A percentile compares a stretch with the other conserved stretches of the same genome.
Conservation (phyloP, 64 coral and sea anemone genomes). For the Trachythela sp. region DNA sequence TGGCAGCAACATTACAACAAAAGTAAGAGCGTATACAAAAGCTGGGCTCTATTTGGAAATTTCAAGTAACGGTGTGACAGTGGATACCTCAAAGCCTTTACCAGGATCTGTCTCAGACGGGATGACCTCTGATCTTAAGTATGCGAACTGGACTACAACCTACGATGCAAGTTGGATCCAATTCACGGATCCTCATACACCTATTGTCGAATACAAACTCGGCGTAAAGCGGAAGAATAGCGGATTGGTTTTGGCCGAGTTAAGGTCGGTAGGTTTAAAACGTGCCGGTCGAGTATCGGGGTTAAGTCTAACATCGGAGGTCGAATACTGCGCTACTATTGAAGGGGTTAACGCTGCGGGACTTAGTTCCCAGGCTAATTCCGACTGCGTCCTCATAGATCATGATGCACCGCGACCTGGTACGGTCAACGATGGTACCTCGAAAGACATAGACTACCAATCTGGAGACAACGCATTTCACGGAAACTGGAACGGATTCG, state of each 20-base stretch:
- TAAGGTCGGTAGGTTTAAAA: conserved; percentile 50
- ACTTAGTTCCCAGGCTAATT: conserved; percentile 46
- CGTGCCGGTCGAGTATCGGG: conserved; percentile 36
- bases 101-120: conserved; percentile 41
- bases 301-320: conserved; percentile 60
- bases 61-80: conserved; percentile 59
- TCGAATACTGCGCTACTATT: conserved; percentile 76
- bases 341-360: conserved; percentile 82
- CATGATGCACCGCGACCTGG: conserved; percentile 73
- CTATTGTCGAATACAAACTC: conserved; percentile 61
- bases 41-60: conserved; percentile 64
- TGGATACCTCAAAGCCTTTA: conserved; percentile 60
- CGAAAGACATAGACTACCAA: conserved; percentile 70
- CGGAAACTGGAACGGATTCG: conserved; percentile 86
- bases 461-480: conserved; percentile 45
- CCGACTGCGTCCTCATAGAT: conserved; percentile 83
- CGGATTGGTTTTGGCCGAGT: conserved; percentile 52
- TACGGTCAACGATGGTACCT: conserved; percentile 63
- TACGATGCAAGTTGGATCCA: conserved; percentile 59
- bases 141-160: conserved; percentile 68
- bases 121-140: background rate
- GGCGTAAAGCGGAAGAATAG: conserved; percentile 48
- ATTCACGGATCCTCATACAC: conserved; percentile 74
- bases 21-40: conserved; percentile 65
- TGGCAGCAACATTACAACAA: conserved; percentile 23